Base-by-base conservation (phyloP, 2,113 vertebrate genomes). In the Petrocephalus zakoni region DNA sequence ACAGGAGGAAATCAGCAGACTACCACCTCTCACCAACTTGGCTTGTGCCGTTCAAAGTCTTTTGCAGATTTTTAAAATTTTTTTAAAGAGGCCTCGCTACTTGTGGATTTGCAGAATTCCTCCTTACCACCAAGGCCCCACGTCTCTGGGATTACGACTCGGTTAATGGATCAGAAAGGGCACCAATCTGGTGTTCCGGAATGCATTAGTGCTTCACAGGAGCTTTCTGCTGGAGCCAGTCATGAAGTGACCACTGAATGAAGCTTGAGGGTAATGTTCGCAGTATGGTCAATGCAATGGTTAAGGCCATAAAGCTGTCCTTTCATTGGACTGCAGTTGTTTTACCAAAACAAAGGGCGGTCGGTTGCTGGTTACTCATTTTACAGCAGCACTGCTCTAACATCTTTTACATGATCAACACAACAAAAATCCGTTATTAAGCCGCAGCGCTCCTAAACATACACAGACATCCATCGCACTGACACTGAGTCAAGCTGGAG, bases 401-500 rank as follows among this genome's bases (percentile, higher is more conserved):
- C 25, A 5, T 75, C 15, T 34, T 78, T 78, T 78, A 78, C 72
- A 42, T 42, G 29, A 19, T 68, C 3, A 68, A 68, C 72, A 78
- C 13, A 42, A 78, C 34, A 78, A 78, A 42, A 42, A 78, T 42
- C 34, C 72, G 37, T 78, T 42, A 78, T 78, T 42, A 78, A 42
- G 34, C 72, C 72, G 15, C 55, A n/a, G n/a, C 72, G 61, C 89
- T 89, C 58, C 87, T 52, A 75, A 51, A 34, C 51, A 55, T 34
- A 37, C n/a, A 72, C 34, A 29, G 19, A 55, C 49, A 90, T 78
- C 82, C 46, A 68, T 21, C n/a, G 56, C 51, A 87, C 47, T 82
- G 61, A 68, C 49, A 84, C 22, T 13, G 81, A 61, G 88, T 88
- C 86, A 34, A 89, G 55, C 64, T 21, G 25, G 53, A 87, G 47